A percentile compares a stretch with the other conserved stretches of the same genome.
phyloP scores from a whole-genome alignment of 1,140 invertebrate species.

The Leptonema lineaticorne region DNA sequence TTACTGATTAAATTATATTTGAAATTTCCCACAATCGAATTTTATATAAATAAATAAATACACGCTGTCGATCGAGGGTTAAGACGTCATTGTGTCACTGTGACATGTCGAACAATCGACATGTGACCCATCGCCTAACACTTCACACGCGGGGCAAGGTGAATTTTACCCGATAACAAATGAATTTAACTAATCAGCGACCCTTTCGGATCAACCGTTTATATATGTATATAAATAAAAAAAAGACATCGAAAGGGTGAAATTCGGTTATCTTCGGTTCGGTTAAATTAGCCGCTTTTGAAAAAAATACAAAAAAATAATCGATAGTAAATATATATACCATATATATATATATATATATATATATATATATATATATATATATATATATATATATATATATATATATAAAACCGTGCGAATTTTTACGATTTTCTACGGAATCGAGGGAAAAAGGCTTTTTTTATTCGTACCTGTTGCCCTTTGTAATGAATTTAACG shows the following conservation, averaged over 20 bases:
- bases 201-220: background rate
- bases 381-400: no score
- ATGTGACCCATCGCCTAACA: background rate
- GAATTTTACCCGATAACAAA: background rate
- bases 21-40: no score
- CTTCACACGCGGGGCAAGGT: conserved; percentile 17
- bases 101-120: background rate
- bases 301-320: background rate
- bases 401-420: conserved; percentile 20
- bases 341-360: no score
- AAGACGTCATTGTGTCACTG: conserved; percentile 7
- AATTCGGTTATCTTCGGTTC: conserved; percentile 12
- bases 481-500: conserved; percentile 12
- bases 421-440: background rate
- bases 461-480: conserved; percentile 16
- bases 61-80: no score
- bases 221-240: no score
- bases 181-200: conserved; percentile 12
- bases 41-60: no score
- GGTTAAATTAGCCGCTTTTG: conserved; percentile 19
- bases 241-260: background rate
- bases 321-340: no score
- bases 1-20: no score
- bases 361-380: no score
- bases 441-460: no score